These are phyloP conservation scores for Lindbergichthys nudifrons DNA, from an alignment of 2,797 vertebrate genomes.

Conservation along the genomic window DNA sequence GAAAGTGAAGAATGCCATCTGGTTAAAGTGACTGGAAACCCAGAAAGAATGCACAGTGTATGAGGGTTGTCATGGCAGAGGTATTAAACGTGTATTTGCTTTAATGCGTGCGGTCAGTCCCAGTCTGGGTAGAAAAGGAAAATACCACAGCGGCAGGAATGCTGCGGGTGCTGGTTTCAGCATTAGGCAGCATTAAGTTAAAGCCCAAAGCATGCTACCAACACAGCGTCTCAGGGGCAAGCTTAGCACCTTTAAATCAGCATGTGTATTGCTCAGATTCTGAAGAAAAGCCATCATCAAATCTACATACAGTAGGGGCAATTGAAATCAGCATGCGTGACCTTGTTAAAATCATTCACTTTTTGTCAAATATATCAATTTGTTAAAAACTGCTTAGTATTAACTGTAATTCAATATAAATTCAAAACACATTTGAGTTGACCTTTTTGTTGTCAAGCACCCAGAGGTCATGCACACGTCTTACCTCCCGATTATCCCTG, in stretches of 20 bases:
- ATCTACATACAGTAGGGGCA: conserved; percentile 17
- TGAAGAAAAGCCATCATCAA: conserved; percentile 43
- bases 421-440: background rate
- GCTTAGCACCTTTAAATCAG: conserved; percentile 66
- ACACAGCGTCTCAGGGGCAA: conserved; percentile 56
- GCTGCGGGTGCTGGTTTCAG: conserved; percentile 73
- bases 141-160: conserved; percentile 80
- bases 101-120: conserved; percentile 72
- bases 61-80: conserved; percentile 48
- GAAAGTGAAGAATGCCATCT: conserved; percentile 53
- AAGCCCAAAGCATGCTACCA: conserved; percentile 79
- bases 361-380: background rate
- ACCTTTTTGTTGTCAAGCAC: conserved; percentile 20
- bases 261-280: conserved; percentile 25
- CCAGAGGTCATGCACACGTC: conserved; percentile 45
- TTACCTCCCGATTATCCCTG: conserved; percentile 73
- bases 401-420: background rate
- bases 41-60: conserved; percentile 61
- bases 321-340: conserved; percentile 34
- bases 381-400: background rate
- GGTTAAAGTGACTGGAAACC: conserved; percentile 62
- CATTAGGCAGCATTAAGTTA: conserved; percentile 80
- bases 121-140: conserved; percentile 64
- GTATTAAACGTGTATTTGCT: conserved; percentile 74
- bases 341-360: background rate